A percentile compares a stretch with the other conserved stretches of the same genome.
These are phyloP conservation scores for Myotis myotis DNA, from an alignment of 2,797 vertebrate species.

Conservation along the genomic window DNA sequence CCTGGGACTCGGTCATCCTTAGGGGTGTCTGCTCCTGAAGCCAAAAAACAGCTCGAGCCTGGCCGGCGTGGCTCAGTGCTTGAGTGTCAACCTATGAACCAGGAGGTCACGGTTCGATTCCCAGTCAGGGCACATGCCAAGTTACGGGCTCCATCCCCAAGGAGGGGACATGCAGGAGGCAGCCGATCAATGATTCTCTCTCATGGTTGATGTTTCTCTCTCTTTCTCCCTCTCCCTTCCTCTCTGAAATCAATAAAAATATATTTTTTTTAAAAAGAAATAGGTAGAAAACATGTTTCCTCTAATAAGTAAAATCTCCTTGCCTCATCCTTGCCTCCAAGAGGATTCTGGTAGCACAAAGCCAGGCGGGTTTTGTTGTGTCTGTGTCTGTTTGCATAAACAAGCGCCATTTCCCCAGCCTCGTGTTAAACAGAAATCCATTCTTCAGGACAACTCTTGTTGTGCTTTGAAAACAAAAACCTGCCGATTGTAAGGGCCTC, in stretches of 20 bases:
- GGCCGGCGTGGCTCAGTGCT: too few relatives aligned
- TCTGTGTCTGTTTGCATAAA: conserved; percentile 59
- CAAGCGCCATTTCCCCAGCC: conserved; percentile 61
- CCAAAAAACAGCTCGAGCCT: conserved; percentile 1
- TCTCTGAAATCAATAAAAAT: too few relatives aligned
- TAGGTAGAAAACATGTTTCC: conserved; percentile 36
- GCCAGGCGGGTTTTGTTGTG: background rate
- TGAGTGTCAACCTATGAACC: too few relatives aligned
- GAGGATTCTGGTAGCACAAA: conserved; percentile 47
- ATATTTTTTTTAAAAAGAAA: background rate
- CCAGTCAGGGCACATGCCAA: too few relatives aligned
- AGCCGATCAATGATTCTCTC: too few relatives aligned
- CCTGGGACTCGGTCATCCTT: background rate
- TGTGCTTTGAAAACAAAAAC: conserved; percentile 39
- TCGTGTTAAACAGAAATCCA: conserved; percentile 61
- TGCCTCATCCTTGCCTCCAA: conserved; percentile 12
- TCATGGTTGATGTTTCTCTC: too few relatives aligned
- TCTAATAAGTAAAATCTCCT: conserved; percentile 49
- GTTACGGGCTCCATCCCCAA: too few relatives aligned
- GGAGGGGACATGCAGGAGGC: too few relatives aligned
- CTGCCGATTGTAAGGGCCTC: background rate
- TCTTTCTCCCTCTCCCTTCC: too few relatives aligned
- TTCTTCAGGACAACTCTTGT: background rate
- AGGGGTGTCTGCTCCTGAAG: background rate
- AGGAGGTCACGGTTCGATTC: too few relatives aligned